Conservation (phyloP, 2,888 invertebrate genomes). For the Drosophila melanosoma region DNA sequence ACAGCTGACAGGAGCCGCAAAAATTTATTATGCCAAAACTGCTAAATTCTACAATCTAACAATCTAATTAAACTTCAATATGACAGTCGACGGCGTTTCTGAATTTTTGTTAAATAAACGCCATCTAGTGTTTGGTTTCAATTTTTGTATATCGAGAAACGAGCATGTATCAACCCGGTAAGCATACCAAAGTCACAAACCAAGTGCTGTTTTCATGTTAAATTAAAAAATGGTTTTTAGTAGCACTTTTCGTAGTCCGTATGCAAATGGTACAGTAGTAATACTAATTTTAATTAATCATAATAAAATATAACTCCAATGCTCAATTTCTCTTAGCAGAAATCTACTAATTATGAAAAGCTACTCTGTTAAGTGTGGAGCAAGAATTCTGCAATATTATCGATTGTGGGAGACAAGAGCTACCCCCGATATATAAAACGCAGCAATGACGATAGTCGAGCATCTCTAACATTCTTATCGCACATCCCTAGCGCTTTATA, state of each 20-base stretch:
- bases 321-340: background rate
- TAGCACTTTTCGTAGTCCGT: too few relatives aligned
- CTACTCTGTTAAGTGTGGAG: slow-evolving; percentile 19
- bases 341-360: slow-evolving; percentile 8
- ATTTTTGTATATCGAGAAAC: too few relatives aligned
- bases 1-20: background rate
- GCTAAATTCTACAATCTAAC: background rate
- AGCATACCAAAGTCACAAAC: slow-evolving; percentile 3
- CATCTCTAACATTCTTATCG: slow-evolving; percentile 34
- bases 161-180: too few relatives aligned
- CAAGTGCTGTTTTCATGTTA: slow-evolving; percentile 6
- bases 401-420: slow-evolving; percentile 43
- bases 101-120: background rate
- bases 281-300: background rate
- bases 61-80: background rate
- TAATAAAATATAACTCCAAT: background rate
- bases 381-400: slow-evolving; percentile 18
- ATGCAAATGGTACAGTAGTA: background rate
- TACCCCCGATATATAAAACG: slow-evolving; percentile 29
- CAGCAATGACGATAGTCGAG: slow-evolving; percentile 19
- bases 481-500: slow-evolving; percentile 54
- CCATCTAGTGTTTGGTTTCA: slow-evolving; percentile 10
- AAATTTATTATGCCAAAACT: background rate
- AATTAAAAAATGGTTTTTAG: background rate
- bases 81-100: too few relatives aligned